Base-by-base conservation (phyloP, 2,888 invertebrate genomes). In the Branchellion lobata region DNA sequence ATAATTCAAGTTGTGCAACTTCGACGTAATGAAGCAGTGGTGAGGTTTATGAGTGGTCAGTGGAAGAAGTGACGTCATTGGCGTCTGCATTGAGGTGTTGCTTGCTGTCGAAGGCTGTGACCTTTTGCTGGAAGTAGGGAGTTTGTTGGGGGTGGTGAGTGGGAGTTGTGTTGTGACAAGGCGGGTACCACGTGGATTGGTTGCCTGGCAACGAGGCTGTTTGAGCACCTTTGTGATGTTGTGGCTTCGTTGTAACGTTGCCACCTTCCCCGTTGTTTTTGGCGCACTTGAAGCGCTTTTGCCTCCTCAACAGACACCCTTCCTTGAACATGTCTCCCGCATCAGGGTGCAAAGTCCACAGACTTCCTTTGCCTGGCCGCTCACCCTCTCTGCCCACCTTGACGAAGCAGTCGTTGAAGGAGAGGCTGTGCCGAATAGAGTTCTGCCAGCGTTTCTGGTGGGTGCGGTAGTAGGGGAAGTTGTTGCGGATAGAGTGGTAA, bases 301-400 rank as follows among this genome's bases (percentile, higher is more conserved):
- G 98, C 0, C 99, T 91, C 47, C 98, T 90, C 84, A 99, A 89
- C 86, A 95, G 99, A 88, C 98, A 99, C 1, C 98, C 99, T 87
- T 99, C 99, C 88, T 99, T 98, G 87, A 99, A 99, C 98, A 99
- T 99, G 88, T 99, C 97, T 0, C 97, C 97, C 81, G 96, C 96
- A 84, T 97, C 96, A 0, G 96, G 96, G 86, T 99, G 98, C 81
- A 99, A 90, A 34, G 97, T 95, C 99, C 98, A 99, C 89, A 98
- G 98, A 8, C 94, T 94, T 0, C 99, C 98, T 86, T 99, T 99
- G 0, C 98, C 99, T 0, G 99, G 98, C 88, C 97, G 95, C 89
- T 98, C 98, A 93, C 91, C 86, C 1, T 87, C 85, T 34, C 87
- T 84, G n/a, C 96, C 95, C 82, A 97, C 96, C 89, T 99, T 99